Conservation (phyloP, 2,797 vertebrate species). For the Enteromius anoplus region DNA sequence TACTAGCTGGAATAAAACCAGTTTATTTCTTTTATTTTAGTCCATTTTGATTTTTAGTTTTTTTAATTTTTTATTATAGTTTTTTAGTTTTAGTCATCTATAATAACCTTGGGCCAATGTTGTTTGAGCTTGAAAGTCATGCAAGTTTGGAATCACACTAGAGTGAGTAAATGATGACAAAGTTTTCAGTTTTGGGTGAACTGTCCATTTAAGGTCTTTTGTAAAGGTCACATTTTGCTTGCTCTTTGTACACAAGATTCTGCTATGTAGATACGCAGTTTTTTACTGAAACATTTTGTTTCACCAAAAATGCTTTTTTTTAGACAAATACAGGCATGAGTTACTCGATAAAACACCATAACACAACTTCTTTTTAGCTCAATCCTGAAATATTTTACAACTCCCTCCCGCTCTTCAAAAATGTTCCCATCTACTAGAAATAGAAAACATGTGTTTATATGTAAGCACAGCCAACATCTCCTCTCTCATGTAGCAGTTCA, state of each 20-base stretch:
- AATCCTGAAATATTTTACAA: slow-evolving; percentile 56
- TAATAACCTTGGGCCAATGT: not conserved
- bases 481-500: slow-evolving; percentile 40
- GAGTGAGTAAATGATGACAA: not conserved
- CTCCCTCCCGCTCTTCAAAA: slow-evolving; percentile 56
- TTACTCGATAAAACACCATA: slow-evolving; percentile 31
- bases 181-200: not conserved
- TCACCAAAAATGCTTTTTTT: slow-evolving; percentile 44
- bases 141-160: not conserved
- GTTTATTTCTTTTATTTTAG: not conserved
- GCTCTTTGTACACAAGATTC: not conserved
- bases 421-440: slow-evolving; percentile 56
- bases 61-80: not conserved
- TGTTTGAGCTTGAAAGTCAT: not conserved
- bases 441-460: slow-evolving; percentile 65
- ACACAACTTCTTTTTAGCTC: slow-evolving; percentile 44
- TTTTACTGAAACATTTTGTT: slow-evolving; percentile 48
- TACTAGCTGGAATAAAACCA: not conserved
- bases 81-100: not conserved
- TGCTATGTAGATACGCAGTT: slow-evolving; percentile 20
- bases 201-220: not conserved
- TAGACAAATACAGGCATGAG: slow-evolving; percentile 17
- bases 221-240: not conserved
- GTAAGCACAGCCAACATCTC: slow-evolving; percentile 60
- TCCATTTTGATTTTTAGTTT: not conserved